Evolutionary conservation across 2,888 invertebrate genomes (phyloP), one percentile per base, ranked within the genome.

Genomic region (Drosophila nr. perissopoda): DNA sequence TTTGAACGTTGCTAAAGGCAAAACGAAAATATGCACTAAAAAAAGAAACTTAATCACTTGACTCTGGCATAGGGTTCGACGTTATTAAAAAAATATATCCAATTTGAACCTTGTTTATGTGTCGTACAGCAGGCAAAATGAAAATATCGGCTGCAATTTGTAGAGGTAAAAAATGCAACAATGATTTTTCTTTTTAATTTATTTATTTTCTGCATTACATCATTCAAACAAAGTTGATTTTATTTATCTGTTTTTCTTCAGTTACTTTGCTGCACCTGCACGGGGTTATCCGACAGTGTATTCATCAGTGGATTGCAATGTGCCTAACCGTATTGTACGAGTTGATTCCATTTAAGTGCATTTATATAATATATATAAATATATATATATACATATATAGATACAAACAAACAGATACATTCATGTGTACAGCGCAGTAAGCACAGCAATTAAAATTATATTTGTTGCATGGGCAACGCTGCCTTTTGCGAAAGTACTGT

Each of bases 381-480:
- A 33, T 33, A 10, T 2, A 31, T 31, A 10, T 33, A 33, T 33
- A 3, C 4, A 4, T 33, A 33, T 33, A 33, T 33, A 10, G 31
- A 65, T 45, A 16, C 29, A 49, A 29, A 51, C 27, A 29, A 5
- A 49, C 25, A 48, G 18, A 21, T 18, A 11, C 51, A 11, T 5
- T 8, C 21, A 21, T 36, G 53, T 33, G 48, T 40, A 42, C 60
- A 60, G 61, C 75, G 45, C 76, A 34, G 80, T 72, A 70, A 73
- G 78, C 68, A 76, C 60, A 66, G 88, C 80, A 89, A 85, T 85
- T 85, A 85, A 85, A 85, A 85, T 87, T 80, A 89, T 89, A 87
- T 80, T 76, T 76, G 80, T 74, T 73, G 75, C 76, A 72, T 57
- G 69, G 64, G 56, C 69, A 63, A 31, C 25, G 70, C n/a, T 45